Percentiles rank a stretch among this genome's conserved stretches.
phyloP scores from a whole-genome alignment of 2,888 invertebrate species.

The Lasioglossum marginatum region DNA sequence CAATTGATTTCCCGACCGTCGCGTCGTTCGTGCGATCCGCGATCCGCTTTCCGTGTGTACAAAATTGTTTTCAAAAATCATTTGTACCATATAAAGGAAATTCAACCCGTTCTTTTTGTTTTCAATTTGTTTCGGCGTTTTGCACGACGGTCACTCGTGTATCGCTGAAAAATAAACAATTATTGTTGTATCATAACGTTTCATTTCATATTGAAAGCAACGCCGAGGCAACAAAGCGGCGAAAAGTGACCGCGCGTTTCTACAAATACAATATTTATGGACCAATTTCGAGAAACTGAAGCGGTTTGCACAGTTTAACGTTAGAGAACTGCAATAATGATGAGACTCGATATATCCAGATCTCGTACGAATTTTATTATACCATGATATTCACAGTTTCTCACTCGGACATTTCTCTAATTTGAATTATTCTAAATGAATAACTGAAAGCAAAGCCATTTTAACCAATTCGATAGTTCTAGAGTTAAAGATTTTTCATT shows the following conservation, averaged over 20 bases:
- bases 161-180: background rate
- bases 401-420: background rate
- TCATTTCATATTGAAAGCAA: background rate
- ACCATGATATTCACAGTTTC: no score
- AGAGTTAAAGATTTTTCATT: background rate
- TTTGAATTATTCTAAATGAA: background rate
- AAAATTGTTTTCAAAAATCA: slow-evolving; percentile 26
- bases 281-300: background rate
- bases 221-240: background rate
- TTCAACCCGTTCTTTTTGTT: background rate
- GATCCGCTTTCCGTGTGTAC: background rate
- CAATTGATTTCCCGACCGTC: slow-evolving; percentile 35
- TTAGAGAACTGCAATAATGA: background rate
- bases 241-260: background rate
- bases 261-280: background rate
- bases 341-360: background rate
- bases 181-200: background rate
- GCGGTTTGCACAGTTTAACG: background rate
- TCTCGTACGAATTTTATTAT: background rate
- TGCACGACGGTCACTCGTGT: no score
- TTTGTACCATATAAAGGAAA: background rate
- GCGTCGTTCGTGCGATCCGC: background rate
- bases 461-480: background rate
- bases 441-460: background rate
- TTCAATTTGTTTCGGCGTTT: background rate